phyloP scores from a whole-genome alignment of 2,888 invertebrate genomes.

The Agrilus mali region DNA sequence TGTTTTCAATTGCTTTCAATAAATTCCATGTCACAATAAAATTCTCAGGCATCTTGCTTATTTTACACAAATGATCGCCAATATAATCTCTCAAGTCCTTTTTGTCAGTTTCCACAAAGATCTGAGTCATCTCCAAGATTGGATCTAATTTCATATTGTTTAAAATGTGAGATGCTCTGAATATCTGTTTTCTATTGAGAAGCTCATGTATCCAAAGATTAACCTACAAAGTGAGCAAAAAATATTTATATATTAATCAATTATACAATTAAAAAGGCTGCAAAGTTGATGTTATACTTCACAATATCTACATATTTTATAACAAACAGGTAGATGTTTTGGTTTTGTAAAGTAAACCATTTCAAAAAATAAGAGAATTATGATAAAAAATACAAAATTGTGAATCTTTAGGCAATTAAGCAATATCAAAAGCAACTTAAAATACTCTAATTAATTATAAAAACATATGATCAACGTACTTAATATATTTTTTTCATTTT shows the following conservation, averaged over 20 bases:
- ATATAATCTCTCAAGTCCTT: constrained; percentile 51
- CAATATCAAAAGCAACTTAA: too few species aligned
- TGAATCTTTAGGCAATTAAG: too few species aligned
- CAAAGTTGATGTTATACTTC: too few species aligned
- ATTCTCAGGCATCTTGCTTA: constrained; percentile 27
- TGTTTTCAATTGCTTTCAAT: constrained; percentile 26
- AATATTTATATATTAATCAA: constrained; percentile 3
- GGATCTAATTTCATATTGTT: constrained; percentile 49
- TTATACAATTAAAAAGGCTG: constrained; percentile 1
- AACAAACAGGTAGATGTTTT: too few species aligned
- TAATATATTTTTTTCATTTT: too few species aligned
- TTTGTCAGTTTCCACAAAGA: constrained; percentile 46
- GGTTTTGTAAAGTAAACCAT: too few species aligned
- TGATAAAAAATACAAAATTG: too few species aligned
- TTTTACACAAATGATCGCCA: constrained; percentile 48
- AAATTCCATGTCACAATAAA: constrained; percentile 33
- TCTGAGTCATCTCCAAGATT: constrained; percentile 40
- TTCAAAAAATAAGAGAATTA: too few species aligned
- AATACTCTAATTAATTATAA: too few species aligned
- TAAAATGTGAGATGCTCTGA: constrained; percentile 50
- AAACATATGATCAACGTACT: too few species aligned
- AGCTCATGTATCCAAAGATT: constrained; percentile 50
- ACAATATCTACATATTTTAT: too few species aligned
- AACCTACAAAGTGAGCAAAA: constrained; percentile 36
- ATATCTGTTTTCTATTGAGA: constrained; percentile 47